Base-by-base conservation (phyloP, 2,113 vertebrate species). In the Pteronura brasiliensis region DNA sequence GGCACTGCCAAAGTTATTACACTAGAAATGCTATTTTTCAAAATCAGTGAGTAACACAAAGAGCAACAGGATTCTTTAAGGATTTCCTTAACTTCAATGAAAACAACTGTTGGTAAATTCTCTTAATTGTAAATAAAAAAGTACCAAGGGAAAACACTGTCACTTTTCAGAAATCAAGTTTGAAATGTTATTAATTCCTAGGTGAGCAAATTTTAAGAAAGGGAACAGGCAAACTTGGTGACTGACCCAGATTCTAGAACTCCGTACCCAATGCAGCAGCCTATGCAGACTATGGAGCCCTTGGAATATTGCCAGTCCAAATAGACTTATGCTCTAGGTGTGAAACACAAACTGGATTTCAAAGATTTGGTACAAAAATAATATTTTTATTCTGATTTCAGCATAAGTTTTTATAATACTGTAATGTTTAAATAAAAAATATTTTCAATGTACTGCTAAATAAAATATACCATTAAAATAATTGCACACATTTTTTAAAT, bases 401-500 rank as follows among this genome's bases (percentile, higher is more conserved):
- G 69, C 23, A 44, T 55, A 91, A 71, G 47, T 36, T 88, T 83
- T 74, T 69, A 86, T 74, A 84, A 80, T 74, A 21, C 10, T 47
- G 90, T 87, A 18, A 80, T 72, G 49, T 59, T 94, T 15, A 74
- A 95, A 93, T 55, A 88, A 88, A 84, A 85, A 86, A 63, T 96
- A 85, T 79, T 47, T 88, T 34, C 39, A 36, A 59, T 77, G 25
- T 10, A 42, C 34, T 95, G 29, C 71, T 95, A 52, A 69, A 91
- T 95, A 84, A 98, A 95, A 90, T 83, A 49, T 52, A 55, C 20
- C 88, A 31, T 67, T 95, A 63, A 88, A 95, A 93, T 85, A 93
- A 71, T 49, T 88, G 31, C 77, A 93, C 21, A 34, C 63, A 47
- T 63, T 81, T 86, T 65, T 80, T 12, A 74, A 76, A 88, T 13